Percentiles rank a stretch among this genome's conserved stretches.
Evolutionary conservation across 2,797 vertebrate species (phyloP).

Genomic region (Notoglanidium macrostoma): DNA sequence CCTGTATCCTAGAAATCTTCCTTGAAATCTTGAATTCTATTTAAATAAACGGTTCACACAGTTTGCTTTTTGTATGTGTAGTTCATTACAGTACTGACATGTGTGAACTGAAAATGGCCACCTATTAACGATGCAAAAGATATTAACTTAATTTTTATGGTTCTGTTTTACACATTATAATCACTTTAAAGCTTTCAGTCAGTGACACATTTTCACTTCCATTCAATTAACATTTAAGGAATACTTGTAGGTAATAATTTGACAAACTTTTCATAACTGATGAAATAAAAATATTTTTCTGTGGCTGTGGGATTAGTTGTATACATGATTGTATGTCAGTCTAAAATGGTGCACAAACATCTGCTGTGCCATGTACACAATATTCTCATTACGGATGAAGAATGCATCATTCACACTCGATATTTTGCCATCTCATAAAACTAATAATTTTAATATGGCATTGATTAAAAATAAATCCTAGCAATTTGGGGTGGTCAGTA

Average conservation of each 20-base stretch:
- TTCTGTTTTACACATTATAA: neutral
- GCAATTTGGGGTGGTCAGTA: neutral
- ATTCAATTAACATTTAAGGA: neutral
- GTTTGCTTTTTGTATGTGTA: neutral
- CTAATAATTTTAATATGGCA: neutral
- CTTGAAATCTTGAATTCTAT: neutral
- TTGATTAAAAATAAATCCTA: conserved; percentile 8
- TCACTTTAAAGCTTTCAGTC: neutral
- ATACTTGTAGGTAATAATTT: neutral
- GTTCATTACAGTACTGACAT: neutral
- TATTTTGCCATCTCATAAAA: neutral
- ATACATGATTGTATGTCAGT: neutral
- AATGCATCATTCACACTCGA: neutral
- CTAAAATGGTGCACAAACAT: neutral
- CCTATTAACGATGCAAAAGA: neutral
- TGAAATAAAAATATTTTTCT: neutral
- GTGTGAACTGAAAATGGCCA: neutral
- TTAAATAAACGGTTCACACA: neutral
- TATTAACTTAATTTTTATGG: neutral
- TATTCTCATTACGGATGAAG: neutral
- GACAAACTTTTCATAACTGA: conserved; percentile 1
- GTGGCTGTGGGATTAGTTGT: neutral
- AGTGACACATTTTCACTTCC: neutral
- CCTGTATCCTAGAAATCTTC: neutral
- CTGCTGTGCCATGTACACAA: neutral